Percentiles rank a stretch among this genome's conserved stretches.
Conservation (phyloP, 2,797 vertebrate species). For the Pangasius krempfi region DNA sequence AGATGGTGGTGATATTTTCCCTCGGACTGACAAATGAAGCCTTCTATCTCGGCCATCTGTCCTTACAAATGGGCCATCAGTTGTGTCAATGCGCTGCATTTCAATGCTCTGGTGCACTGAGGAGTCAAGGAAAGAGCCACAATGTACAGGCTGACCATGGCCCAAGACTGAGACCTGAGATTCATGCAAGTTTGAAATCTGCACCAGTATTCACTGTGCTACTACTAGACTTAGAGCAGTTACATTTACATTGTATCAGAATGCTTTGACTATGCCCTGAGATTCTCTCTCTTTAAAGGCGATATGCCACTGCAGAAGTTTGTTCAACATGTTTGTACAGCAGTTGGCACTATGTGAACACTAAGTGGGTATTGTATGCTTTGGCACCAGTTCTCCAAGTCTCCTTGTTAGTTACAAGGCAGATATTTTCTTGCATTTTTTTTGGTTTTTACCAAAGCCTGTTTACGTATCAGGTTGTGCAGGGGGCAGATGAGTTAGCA, state of each 20-base stretch:
- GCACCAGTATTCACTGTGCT: not conserved
- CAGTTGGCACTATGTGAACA: not conserved
- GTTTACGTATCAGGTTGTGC: not conserved
- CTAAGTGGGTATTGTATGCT: not conserved
- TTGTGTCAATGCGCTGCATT: slow-evolving; percentile 39
- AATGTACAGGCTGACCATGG: slow-evolving; percentile 1
- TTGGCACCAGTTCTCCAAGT: not conserved
- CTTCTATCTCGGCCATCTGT: slow-evolving; percentile 49
- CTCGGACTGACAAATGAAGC: slow-evolving; percentile 48
- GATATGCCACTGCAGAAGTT: not conserved
- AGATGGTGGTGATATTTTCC: slow-evolving; percentile 31
- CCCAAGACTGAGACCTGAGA: not conserved
- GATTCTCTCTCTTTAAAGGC: slow-evolving; percentile 6
- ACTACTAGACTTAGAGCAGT: slow-evolving; percentile 15
- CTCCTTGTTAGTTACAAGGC: not conserved
- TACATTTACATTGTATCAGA: slow-evolving; percentile 27
- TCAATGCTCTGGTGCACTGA: slow-evolving; percentile 2
- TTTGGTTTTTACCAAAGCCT: not conserved
- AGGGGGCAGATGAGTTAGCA: not conserved
- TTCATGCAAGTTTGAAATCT: slow-evolving; percentile 28
- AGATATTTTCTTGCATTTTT: not conserved
- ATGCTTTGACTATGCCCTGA: not conserved
- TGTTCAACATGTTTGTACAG: not conserved
- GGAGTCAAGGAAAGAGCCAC: slow-evolving; percentile 28
- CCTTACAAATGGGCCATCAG: slow-evolving; percentile 45